Evolutionary conservation across 2,113 vertebrate species (phyloP).

Genomic region (Sprattus sprattus): DNA sequence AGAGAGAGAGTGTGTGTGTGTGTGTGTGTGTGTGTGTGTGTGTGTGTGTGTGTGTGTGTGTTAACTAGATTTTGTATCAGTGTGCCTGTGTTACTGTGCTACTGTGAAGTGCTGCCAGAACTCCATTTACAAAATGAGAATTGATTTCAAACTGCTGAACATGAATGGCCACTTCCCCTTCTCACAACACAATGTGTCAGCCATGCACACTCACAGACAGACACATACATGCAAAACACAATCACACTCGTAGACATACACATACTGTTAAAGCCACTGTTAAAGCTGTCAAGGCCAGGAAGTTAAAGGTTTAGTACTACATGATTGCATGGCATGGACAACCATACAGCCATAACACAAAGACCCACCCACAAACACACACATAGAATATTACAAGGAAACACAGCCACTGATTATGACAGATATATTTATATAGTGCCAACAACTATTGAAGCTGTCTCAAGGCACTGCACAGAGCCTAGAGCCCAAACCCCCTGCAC

Average conservation of each 20-base stretch:
- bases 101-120: not conserved
- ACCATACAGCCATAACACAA: no score
- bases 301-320: not conserved
- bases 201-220: not conserved
- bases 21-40: not conserved
- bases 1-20: slow-evolving; percentile 15
- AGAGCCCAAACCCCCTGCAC: no score
- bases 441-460: no score
- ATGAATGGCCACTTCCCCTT: slow-evolving; percentile 30
- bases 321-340: no score
- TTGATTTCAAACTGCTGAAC: slow-evolving; percentile 35
- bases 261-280: no score
- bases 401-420: no score
- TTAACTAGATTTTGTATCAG: not conserved
- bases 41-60: slow-evolving; percentile 4
- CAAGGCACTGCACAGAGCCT: no score
- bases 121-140: slow-evolving; percentile 31
- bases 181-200: slow-evolving; percentile 14
- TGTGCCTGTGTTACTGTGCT: not conserved
- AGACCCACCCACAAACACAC: no score
- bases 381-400: no score
- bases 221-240: not conserved
- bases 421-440: no score
- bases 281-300: no score
- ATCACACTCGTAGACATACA: not conserved